A percentile compares a stretch with the other conserved stretches of the same genome.
These are phyloP conservation scores for Labeo catla DNA, from an alignment of 2,113 vertebrate genomes.

Conservation along the genomic window DNA sequence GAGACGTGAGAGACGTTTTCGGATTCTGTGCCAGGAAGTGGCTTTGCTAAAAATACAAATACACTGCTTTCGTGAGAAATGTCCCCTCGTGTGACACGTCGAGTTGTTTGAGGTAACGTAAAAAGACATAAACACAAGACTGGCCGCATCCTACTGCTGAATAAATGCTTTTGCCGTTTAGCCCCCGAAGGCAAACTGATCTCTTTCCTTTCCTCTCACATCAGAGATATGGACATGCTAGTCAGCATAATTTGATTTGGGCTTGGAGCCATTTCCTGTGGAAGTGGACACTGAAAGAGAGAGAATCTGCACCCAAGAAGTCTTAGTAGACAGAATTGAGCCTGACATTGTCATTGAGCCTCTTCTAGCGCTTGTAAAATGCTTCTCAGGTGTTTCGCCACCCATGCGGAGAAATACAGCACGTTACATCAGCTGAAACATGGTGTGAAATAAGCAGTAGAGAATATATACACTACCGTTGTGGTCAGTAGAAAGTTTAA, in stretches of 20 bases:
- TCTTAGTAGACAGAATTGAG: constrained; percentile 2
- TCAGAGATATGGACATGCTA: constrained; percentile 25
- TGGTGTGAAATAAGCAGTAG: neutral
- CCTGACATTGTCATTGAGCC: constrained; percentile 16
- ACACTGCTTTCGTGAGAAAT: neutral
- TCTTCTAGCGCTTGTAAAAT: constrained; percentile 7
- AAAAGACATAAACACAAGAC: neutral
- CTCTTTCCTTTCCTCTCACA: constrained; percentile 36
- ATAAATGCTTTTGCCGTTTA: constrained; percentile 25
- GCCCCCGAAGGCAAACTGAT: constrained; percentile 16
- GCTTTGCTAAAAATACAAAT: constrained; percentile 14
- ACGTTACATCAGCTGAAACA: neutral
- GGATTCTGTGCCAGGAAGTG: neutral
- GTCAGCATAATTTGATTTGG: constrained; percentile 53
- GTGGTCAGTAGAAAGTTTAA: no score
- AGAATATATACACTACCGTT: no score
- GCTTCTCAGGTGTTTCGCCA: neutral
- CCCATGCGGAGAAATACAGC: neutral
- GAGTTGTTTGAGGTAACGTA: neutral
- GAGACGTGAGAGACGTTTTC: neutral
- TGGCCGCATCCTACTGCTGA: neutral
- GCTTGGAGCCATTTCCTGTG: constrained; percentile 42
- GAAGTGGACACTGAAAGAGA: constrained; percentile 32
- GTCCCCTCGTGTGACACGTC: neutral
- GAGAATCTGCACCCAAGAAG: constrained; percentile 24